Percentiles rank a stretch among this genome's conserved stretches.
Conservation (phyloP, 2,888 invertebrate genomes). For the Tortricodes alternella region DNA sequence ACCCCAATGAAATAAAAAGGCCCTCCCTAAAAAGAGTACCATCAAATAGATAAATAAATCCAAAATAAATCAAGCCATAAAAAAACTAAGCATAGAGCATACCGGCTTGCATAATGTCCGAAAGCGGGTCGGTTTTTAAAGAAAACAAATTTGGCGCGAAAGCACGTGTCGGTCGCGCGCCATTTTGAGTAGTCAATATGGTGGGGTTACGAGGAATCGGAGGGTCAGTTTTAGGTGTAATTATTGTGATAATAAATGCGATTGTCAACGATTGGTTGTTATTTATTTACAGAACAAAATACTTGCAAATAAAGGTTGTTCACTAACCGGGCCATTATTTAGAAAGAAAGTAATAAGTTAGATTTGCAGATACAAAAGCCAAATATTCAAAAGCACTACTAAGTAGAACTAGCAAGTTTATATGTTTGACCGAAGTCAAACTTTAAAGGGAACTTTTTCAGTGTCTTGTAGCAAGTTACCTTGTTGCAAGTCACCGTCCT, state of each 20-base stretch:
- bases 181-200: conserved; percentile 38
- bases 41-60: conserved; percentile 31
- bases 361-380: too few relatives aligned
- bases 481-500: too few relatives aligned
- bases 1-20: conserved; percentile 16
- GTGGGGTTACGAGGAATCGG: conserved; percentile 8
- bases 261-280: conserved; percentile 13
- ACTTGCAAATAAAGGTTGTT: too few relatives aligned
- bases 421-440: too few relatives aligned
- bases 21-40: conserved; percentile 16
- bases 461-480: too few relatives aligned
- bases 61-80: conserved; percentile 49
- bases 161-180: conserved; percentile 46
- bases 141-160: conserved; percentile 40
- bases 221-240: conserved; percentile 18
- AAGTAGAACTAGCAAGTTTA: too few relatives aligned
- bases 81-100: conserved; percentile 31
- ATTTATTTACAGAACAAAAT: neutral
- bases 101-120: conserved; percentile 21
- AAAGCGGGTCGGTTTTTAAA: conserved; percentile 31
- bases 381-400: too few relatives aligned
- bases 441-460: too few relatives aligned
- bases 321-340: too few relatives aligned
- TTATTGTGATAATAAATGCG: conserved; percentile 23
- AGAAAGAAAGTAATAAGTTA: too few relatives aligned